Conservation (phyloP, 53 echinoderm and acorn worm species). For the Crossaster papposus region DNA sequence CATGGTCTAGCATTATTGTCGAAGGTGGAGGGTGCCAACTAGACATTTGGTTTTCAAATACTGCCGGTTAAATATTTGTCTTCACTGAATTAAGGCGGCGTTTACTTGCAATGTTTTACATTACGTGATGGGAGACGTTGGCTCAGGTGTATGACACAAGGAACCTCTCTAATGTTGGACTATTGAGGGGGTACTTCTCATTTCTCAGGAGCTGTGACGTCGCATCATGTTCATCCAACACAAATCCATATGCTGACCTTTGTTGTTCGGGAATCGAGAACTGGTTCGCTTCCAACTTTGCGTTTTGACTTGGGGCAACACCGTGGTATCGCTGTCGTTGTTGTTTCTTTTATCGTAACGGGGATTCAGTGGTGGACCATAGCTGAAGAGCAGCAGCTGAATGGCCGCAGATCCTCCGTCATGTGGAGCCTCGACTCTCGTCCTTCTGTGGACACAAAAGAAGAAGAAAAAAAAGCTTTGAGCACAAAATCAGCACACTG, state of each 20-base stretch:
- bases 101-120: not conserved
- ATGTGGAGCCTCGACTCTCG: slow-evolving; percentile 46
- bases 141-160: not conserved
- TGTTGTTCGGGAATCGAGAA: not conserved
- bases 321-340: not conserved
- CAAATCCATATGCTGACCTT: not conserved
- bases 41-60: no score
- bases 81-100: not conserved
- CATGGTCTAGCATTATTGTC: no score
- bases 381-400: slow-evolving; percentile 42
- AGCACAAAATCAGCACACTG: not conserved
- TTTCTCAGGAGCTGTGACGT: not conserved
- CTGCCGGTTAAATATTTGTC: no score
- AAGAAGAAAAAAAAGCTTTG: not conserved
- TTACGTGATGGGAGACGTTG: not conserved
- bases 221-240: not conserved
- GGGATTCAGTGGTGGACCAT: slow-evolving; percentile 17
- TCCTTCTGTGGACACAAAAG: slow-evolving; percentile 32
- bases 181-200: not conserved
- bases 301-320: no score
- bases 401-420: slow-evolving; percentile 56
- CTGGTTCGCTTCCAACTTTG: not conserved
- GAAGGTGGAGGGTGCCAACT: no score
- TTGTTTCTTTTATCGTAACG: not conserved
- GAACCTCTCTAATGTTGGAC: not conserved